Conservation (phyloP, 2,888 invertebrate species). For the Drosophila testacea region DNA sequence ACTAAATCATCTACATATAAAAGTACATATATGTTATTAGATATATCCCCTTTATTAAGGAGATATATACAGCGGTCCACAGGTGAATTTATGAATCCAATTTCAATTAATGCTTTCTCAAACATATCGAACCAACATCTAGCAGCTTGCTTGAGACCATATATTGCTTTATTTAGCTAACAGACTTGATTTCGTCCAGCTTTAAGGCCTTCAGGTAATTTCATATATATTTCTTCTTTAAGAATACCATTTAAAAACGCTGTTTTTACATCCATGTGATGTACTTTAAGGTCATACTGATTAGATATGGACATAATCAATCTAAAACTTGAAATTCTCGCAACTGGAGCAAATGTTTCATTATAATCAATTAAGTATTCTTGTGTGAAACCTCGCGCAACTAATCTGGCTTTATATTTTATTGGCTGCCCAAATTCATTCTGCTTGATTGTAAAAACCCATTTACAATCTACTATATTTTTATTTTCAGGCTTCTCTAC, state of each 20-base stretch:
- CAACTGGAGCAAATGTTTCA: too few relatives aligned
- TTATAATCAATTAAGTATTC: too few relatives aligned
- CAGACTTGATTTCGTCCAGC: slow-evolving; percentile 29
- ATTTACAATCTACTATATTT: too few relatives aligned
- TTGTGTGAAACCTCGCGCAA: too few relatives aligned
- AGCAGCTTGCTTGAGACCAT: slow-evolving; percentile 52
- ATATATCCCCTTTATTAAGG: neutral
- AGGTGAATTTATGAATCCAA: neutral
- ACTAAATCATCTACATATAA: too few relatives aligned
- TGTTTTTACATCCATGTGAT: slow-evolving; percentile 9
- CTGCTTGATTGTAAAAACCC: too few relatives aligned
- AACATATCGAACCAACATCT: slow-evolving; percentile 31
- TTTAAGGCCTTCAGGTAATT: slow-evolving; percentile 44
- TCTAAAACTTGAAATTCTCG: slow-evolving; percentile 47
- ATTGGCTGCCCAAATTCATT: too few relatives aligned
- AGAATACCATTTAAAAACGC: neutral
- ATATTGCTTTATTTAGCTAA: slow-evolving; percentile 50
- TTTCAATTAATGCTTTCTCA: neutral
- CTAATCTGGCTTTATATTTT: too few relatives aligned
- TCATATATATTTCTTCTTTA: slow-evolving; percentile 1
- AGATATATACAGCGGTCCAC: neutral
- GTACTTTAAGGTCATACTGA: neutral
- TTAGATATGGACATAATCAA: slow-evolving; percentile 18
- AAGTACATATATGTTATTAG: neutral
- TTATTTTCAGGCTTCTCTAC: too few relatives aligned